These are phyloP conservation scores for Tenthredo distinguenda DNA, from an alignment of 2,888 invertebrate genomes.

Conservation along the genomic window DNA sequence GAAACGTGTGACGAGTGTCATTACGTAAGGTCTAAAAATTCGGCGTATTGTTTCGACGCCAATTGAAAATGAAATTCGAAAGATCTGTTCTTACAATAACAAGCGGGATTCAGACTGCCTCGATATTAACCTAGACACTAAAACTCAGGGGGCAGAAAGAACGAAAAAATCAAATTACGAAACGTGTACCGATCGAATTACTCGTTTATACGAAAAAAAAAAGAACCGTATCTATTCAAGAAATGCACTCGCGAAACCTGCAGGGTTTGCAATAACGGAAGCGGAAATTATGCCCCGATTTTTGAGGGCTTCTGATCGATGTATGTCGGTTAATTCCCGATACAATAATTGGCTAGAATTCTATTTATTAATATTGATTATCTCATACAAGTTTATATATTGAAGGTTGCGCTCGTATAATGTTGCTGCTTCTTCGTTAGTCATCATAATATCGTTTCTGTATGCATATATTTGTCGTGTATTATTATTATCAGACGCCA, in stretches of 20 bases:
- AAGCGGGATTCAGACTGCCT: background rate
- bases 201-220: background rate
- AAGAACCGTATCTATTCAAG: background rate
- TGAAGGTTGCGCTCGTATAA: conserved; percentile 17
- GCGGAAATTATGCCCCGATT: background rate
- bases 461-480: background rate
- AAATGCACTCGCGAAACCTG: background rate
- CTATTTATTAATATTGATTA: background rate
- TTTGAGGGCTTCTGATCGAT: background rate
- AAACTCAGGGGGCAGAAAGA: background rate
- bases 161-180: background rate
- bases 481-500: background rate
- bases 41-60: background rate
- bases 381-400: background rate
- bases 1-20: background rate
- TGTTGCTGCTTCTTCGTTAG: conserved; percentile 6
- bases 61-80: background rate
- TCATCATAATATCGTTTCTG: background rate
- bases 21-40: conserved; percentile 15
- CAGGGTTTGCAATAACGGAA: background rate
- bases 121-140: background rate
- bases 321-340: background rate
- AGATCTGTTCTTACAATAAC: background rate
- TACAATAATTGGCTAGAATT: background rate
- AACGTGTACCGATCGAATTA: background rate